Base-by-base conservation (phyloP, 2,888 invertebrate genomes). In the Cephonodes hylas region DNA sequence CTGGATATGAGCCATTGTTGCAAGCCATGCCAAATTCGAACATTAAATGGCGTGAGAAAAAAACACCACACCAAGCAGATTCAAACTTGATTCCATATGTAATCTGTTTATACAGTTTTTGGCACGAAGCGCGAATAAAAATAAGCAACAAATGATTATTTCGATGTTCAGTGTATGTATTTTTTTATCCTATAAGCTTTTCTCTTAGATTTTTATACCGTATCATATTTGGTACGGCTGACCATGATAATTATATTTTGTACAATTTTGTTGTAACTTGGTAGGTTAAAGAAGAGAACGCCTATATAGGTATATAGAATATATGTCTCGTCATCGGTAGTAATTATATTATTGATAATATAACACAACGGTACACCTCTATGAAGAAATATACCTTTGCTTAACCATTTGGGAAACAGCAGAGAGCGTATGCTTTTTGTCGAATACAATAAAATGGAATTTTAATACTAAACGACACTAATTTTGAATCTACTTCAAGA, bases 91-190 rank as follows among this genome's bases (percentile, higher is more conserved):
- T 18, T 53, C 18, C 53, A 53, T 31, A 10, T 53, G 53, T 53
- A 53, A 53, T 53, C 18, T 10, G 20, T 31, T 31, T 10, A 53
- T 20, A 31, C 18, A 23, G 10, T 1, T 18, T 53, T 53, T 53
- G 53, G 53, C 53, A 53, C 53, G 20, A 53, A 31, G 10, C 18
- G 31, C 31, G 31, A 53, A 53, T 53, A 53, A 53, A 53, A 53
- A 53, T 53, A 53, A 53, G 31, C 53, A 53, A 53, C 53, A 53
- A 27, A 53, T 18, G 8, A 53, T 53, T 18, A 38, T 27, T 48
- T 3, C 20, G 53, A 31, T 20, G 53, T 20, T 27, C 0, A 10
- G 48, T 18, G 25, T 48, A 15, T 15, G 25, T n/a, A 2, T 48
- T 8, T 31, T 31, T 31, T 1, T 8, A 8, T 31, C 10, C 10